Percentiles rank a stretch among this genome's conserved stretches.
Conservation (phyloP, 92 coral and sea anemone species). For the Zoanthus solanderi region DNA sequence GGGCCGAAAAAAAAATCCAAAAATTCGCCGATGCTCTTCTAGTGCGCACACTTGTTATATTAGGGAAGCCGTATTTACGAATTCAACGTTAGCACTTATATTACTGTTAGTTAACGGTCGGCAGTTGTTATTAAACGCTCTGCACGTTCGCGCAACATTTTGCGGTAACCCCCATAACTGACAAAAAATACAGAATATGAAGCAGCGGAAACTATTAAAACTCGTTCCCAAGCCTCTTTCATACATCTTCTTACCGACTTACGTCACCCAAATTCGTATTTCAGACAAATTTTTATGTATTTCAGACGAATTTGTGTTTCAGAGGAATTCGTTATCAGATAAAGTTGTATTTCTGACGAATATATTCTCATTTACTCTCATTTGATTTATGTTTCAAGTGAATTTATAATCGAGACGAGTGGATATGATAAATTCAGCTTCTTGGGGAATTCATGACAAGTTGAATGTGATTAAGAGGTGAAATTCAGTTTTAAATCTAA, state of each 20-base stretch:
- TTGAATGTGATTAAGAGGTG: not conserved
- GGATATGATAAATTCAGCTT: not conserved
- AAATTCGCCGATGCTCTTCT: slow-evolving; percentile 50
- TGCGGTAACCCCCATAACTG: not conserved
- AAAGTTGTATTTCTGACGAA: no score
- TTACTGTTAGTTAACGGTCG: slow-evolving; percentile 13
- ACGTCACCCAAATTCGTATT: no score
- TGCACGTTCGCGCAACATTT: slow-evolving; percentile 57
- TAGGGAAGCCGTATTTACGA: not conserved
- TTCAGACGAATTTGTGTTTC: not conserved
- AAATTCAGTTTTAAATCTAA: no score
- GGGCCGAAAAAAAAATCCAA: slow-evolving; percentile 44
- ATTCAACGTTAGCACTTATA: no score
- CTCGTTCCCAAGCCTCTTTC: not conserved
- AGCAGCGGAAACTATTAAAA: no score
- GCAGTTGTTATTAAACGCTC: slow-evolving; percentile 52
- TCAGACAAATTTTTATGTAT: not conserved
- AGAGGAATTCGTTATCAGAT: not conserved
- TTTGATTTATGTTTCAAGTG: no score
- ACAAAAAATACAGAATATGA: no score
- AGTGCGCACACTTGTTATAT: not conserved
- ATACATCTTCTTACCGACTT: no score
- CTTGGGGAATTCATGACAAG: slow-evolving; percentile 1
- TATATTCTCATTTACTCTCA: no score
- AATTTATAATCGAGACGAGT: not conserved